Evolutionary conservation across 2,113 vertebrate species (phyloP), one percentile per base, ranked within the genome.

Genomic region (Equus przewalskii): DNA sequence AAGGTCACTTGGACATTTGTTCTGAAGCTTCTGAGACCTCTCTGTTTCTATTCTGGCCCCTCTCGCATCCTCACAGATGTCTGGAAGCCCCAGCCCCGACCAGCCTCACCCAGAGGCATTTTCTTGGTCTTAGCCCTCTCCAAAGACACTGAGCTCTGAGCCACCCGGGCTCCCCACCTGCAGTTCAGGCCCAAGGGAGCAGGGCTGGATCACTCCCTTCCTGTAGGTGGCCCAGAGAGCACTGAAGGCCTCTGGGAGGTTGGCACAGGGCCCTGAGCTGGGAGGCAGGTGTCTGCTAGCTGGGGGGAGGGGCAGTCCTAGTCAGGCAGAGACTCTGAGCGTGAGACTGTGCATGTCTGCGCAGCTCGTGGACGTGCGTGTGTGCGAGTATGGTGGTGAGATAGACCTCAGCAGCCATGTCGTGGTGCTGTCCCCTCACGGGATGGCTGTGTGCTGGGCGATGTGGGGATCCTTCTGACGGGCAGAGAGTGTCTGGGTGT

Each of bases 331-430:
- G 30, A n/a, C 46, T 73, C 33, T 14, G 60, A 81, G 49, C 33
- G 24, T 51, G 21, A n/a, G 33, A 21, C 1, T 1, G 2, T 54
- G 56, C 1, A 2, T 41, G 30, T 21, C 1, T n/a, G 64, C n/a
- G 64, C 26, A 36, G 14, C 22, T 7, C 19, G 33, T 11, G 13
- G 8, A 6, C 14, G 30, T 30, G 54, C 9, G 21, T 56, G 1
- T 21, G 51, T 4, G 4, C 4, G 6, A 36, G 30, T 41, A 22
- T 30, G 41, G 19, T 19, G 46, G 30, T 46, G 60, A 80, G 62
- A 24, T 60, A 13, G 56, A 8, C 8, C 33, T 49, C 24, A 7
- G 21, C 41, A 90, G 30, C 11, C 22, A 6, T 1, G 4, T 5
- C 26, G 16, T 9, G 12, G 21, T 7, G 33, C 51, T 46, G 19